Evolutionary conservation across 2,888 invertebrate species (phyloP).

Genomic region (Mactromeris polynyma): DNA sequence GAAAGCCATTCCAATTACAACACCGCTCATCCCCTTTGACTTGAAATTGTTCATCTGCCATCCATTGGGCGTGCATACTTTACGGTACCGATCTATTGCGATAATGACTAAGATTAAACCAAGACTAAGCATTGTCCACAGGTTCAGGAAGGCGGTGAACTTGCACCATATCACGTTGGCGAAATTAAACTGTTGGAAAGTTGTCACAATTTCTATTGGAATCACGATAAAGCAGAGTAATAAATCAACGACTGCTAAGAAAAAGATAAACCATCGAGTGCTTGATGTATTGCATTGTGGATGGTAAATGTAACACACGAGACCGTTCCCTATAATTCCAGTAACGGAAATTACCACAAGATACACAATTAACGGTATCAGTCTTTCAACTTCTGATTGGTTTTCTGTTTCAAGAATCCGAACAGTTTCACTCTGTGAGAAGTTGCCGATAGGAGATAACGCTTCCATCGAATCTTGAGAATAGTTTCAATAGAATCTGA

Average conservation of each 20-base stretch:
- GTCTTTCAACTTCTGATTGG: conserved; percentile 56
- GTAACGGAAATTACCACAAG: conserved; percentile 56
- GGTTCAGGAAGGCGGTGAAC: conserved; percentile 58
- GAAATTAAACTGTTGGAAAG: conserved; percentile 69
- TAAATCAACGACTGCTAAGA: conserved; percentile 68
- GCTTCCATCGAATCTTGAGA: not conserved
- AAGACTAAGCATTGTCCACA: conserved; percentile 55
- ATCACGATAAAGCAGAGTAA: conserved; percentile 68
- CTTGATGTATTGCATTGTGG: conserved; percentile 65
- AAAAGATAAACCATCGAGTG: conserved; percentile 70
- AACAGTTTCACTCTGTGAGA: not conserved
- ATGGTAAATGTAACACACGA: conserved; percentile 71
- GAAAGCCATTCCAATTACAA: conserved; percentile 41
- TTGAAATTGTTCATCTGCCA: conserved; percentile 72
- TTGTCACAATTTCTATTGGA: conserved; percentile 66
- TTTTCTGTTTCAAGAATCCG: conserved; percentile 39
- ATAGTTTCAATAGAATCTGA: no score
- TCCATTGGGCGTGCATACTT: conserved; percentile 75
- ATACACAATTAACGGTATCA: conserved; percentile 63
- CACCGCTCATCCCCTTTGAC: conserved; percentile 60
- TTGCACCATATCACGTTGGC: conserved; percentile 56
- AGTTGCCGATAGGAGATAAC: not conserved
- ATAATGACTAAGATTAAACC: conserved; percentile 65
- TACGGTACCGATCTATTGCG: conserved; percentile 74
- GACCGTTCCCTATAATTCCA: conserved; percentile 68